Conservation (phyloP, 1,140 invertebrate species). For the Brachionus asplanchnoidis region DNA sequence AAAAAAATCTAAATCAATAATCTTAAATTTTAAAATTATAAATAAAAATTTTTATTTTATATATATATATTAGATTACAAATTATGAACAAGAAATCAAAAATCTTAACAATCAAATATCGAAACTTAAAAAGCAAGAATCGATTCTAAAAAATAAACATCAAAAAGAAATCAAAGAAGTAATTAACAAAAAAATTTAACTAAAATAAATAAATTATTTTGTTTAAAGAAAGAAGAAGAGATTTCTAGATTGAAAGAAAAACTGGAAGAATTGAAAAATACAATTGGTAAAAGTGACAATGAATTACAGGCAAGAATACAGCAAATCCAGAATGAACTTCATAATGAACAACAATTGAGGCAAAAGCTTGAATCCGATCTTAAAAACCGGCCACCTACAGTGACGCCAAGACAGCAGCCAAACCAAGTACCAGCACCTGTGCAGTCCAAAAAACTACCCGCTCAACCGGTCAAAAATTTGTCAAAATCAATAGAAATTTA, state of each 20-base stretch:
- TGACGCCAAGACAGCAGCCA: slow-evolving; percentile 13
- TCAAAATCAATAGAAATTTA: background rate
- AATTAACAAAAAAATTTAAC: background rate
- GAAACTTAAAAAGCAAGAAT: background rate
- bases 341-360: background rate
- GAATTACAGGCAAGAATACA: background rate
- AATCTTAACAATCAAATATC: background rate
- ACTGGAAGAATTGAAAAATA: background rate
- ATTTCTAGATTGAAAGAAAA: background rate
- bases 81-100: slow-evolving; percentile 14
- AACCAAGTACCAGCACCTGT: background rate
- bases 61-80: background rate
- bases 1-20: background rate
- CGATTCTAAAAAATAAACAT: background rate
- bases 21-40: background rate
- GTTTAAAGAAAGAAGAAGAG: background rate
- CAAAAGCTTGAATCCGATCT: background rate
- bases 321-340: background rate
- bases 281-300: slow-evolving; percentile 20
- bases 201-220: background rate
- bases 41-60: background rate
- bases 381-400: slow-evolving; percentile 25
- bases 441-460: background rate
- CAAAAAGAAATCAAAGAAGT: slow-evolving; percentile 10
- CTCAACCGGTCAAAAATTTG: background rate